Conservation (phyloP, 2,797 vertebrate genomes). For the Notoglanidium macrostoma region DNA sequence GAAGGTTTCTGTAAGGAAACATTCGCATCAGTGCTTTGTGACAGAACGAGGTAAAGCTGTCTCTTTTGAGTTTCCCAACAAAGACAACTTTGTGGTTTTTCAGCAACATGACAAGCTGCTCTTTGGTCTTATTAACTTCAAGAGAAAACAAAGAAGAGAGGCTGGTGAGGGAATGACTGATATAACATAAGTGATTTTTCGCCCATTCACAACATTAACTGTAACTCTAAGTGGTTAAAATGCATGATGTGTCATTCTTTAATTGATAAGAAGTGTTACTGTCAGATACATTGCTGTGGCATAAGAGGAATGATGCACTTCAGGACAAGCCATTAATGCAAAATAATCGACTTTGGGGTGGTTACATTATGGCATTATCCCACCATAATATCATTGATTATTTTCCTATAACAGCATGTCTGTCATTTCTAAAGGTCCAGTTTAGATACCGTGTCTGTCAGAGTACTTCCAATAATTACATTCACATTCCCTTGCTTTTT, state of each 20-base stretch:
- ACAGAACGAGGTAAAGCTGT: background rate
- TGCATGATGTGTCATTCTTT: background rate
- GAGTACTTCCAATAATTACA: too few relatives aligned
- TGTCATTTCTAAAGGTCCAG: background rate
- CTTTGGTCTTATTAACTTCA: background rate
- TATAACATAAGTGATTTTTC: background rate
- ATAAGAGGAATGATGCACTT: background rate
- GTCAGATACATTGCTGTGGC: background rate
- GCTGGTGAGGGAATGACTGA: background rate
- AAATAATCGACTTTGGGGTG: background rate
- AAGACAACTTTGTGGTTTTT: background rate
- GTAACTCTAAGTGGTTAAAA: background rate
- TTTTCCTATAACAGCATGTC: background rate
- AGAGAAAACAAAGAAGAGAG: background rate
- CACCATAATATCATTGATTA: background rate
- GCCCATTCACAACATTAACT: background rate
- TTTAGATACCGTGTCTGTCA: too few relatives aligned
- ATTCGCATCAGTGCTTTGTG: background rate
- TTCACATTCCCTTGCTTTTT: too few relatives aligned
- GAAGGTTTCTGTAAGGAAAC: background rate
- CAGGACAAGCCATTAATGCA: background rate
- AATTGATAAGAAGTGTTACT: background rate
- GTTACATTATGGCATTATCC: background rate
- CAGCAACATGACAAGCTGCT: background rate
- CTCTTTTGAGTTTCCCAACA: background rate